Conservation (phyloP, 2,888 invertebrate species). For the Lucinisca nassula region DNA sequence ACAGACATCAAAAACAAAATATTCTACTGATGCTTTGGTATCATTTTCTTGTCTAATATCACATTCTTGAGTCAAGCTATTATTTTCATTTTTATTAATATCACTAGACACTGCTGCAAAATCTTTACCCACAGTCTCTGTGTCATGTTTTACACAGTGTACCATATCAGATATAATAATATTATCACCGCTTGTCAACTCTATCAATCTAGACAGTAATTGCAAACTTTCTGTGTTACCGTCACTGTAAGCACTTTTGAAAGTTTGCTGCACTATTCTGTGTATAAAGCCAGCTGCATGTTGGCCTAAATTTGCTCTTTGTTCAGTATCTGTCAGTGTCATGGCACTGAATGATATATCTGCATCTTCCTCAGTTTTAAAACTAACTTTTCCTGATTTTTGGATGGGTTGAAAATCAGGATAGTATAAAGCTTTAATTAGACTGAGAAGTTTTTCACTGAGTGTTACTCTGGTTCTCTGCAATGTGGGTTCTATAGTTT, state of each 20-base stretch:
- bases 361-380: constrained; percentile 40
- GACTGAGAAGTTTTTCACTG: constrained; percentile 60
- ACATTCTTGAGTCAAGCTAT: background rate
- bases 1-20: constrained; percentile 77
- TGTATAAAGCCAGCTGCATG: constrained; percentile 60
- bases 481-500: constrained; percentile 27
- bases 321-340: background rate
- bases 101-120: background rate
- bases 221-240: constrained; percentile 62
- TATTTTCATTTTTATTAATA: background rate
- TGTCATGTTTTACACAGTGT: constrained; percentile 68
- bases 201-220: constrained; percentile 72
- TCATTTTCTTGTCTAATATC: background rate
- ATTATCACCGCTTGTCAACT: constrained; percentile 68
- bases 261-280: constrained; percentile 68
- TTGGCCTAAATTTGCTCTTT: background rate
- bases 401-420: constrained; percentile 59
- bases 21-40: background rate
- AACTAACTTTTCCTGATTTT: constrained; percentile 70
- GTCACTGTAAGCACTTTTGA: constrained; percentile 68
- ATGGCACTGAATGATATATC: constrained; percentile 31
- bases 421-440: constrained; percentile 68
- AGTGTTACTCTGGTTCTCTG: constrained; percentile 34
- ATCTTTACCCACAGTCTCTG: background rate
- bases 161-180: constrained; percentile 70